Evolutionary conservation across 2,113 vertebrate genomes (phyloP), one percentile per base, ranked within the genome.

Genomic region (Burhinus bistriatus): DNA sequence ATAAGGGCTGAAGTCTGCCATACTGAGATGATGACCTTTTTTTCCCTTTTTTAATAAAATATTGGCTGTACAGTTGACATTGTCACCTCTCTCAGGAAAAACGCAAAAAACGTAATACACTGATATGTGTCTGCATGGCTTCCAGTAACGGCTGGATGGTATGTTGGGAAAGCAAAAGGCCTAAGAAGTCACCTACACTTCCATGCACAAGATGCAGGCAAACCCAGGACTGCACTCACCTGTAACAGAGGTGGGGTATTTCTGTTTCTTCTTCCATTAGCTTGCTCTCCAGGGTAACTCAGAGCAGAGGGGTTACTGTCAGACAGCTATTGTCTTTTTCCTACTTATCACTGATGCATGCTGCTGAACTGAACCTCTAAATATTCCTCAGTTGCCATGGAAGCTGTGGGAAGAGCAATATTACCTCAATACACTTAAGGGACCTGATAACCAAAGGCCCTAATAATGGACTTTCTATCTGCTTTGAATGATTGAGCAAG

Each of bases 331-430:
- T 94, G 71, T 87, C 57, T 71, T 78, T 61, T 51, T 80, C 40
- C 76, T 82, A 5, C 38, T 72, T 55, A 6, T 62, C 54, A 73
- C 54, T 83, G 66, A 62, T 12, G 4, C 7, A 1, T 73, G 70
- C 58, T 11, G 19, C 51, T 62, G 85, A 95, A 88, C 22, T 44
- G 42, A 94, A 91, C 54, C 20, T 91, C 73, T 82, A 64, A 65
- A 83, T 89, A 84, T 78, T 72, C 71, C 54, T 83, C 66, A 94
- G 75, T 86, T 95, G 66, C 96, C 81, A 94, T 88, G 87, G 95
- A 89, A 94, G 87, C 89, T 77, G 52, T 34, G 18, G 54, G 42
- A 91, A 86, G 26, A 83, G 42, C 26, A 25, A 6, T 72, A 66
- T 45, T 69, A 58, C 6, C 49, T 45, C 62, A 51, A 38, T 29